Percentiles rank a stretch among this genome's conserved stretches.
Evolutionary conservation across 2,888 invertebrate genomes (phyloP).

Genomic region (Lasius fuliginosus): DNA sequence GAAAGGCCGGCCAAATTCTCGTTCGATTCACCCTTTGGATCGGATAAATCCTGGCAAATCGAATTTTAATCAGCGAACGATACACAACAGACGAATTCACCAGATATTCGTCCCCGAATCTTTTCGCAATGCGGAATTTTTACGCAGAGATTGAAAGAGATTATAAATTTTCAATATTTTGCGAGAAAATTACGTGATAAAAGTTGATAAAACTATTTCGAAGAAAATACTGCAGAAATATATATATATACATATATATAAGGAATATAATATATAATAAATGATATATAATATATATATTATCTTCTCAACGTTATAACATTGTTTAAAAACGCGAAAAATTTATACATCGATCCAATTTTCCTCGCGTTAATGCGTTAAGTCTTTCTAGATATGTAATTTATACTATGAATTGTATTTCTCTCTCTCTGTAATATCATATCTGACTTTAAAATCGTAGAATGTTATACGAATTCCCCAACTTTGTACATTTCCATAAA

Average conservation of each 20-base stretch:
- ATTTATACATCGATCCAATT: not conserved
- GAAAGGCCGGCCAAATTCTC: not conserved
- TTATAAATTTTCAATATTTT: too few species aligned
- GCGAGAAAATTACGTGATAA: not conserved
- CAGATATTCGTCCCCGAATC: not conserved
- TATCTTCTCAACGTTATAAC: not conserved
- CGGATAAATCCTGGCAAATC: not conserved
- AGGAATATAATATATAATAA: too few species aligned
- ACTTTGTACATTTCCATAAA: not conserved
- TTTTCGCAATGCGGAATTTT: not conserved
- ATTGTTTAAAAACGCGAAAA: not conserved
- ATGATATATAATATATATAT: not conserved
- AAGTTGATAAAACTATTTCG: not conserved
- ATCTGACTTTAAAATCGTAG: not conserved
- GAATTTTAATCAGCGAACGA: constrained; percentile 1
- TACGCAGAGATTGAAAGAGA: not conserved
- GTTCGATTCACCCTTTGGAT: not conserved
- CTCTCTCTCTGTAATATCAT: not conserved
- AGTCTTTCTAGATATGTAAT: not conserved
- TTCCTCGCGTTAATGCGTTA: not conserved
- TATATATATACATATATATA: too few species aligned
- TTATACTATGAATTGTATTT: not conserved
- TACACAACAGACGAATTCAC: not conserved
- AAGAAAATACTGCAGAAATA: not conserved
- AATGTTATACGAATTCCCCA: not conserved